These are phyloP conservation scores for Itoplectis maculator DNA, from an alignment of 2,888 invertebrate species.

Conservation along the genomic window DNA sequence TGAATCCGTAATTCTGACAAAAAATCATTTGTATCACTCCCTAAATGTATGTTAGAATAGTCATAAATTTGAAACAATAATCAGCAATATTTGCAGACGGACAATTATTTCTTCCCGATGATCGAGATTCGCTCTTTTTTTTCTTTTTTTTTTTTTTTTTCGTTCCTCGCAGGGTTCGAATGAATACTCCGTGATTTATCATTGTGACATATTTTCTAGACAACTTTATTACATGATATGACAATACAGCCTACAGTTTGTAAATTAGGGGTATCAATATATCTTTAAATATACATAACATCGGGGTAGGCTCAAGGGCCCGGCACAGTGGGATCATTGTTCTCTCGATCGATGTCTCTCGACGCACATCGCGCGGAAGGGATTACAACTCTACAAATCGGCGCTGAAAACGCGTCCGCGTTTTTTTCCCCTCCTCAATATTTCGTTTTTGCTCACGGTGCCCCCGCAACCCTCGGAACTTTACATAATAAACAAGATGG, in stretches of 20 bases:
- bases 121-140: too few species aligned
- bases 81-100: too few species aligned
- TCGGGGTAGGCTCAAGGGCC: slow-evolving; percentile 78
- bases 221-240: slow-evolving; percentile 83
- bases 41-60: too few species aligned
- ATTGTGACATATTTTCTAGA: slow-evolving; percentile 78
- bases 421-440: slow-evolving; percentile 9
- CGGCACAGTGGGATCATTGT: slow-evolving; percentile 60
- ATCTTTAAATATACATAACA: slow-evolving; percentile 82
- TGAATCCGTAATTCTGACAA: background rate
- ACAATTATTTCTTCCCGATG: too few species aligned
- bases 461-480: slow-evolving; percentile 27
- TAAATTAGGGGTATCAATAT: slow-evolving; percentile 81
- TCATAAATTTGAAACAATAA: too few species aligned
- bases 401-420: background rate
- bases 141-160: too few species aligned
- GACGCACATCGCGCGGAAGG: slow-evolving; percentile 5
- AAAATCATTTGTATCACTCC: too few species aligned
- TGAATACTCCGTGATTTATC: background rate
- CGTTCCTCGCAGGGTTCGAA: background rate
- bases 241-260: slow-evolving; percentile 83
- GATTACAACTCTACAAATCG: slow-evolving; percentile 30
- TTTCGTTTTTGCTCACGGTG: slow-evolving; percentile 3
- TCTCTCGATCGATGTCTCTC: slow-evolving; percentile 19
- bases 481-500: slow-evolving; percentile 41